phyloP scores from a whole-genome alignment of 2,888 invertebrate genomes.

The Drosophila algonquin region DNA sequence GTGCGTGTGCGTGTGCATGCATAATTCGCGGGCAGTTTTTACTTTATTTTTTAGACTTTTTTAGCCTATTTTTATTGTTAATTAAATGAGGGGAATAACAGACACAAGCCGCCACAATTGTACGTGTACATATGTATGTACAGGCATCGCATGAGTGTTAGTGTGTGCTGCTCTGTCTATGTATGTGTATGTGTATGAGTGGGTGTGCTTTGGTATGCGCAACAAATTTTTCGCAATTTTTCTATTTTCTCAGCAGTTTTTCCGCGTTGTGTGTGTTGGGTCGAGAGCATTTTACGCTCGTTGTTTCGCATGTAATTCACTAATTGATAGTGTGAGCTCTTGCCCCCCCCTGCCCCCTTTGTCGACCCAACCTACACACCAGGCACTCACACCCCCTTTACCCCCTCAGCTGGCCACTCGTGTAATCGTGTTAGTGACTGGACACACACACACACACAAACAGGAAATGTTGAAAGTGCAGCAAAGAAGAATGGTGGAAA shows the following conservation, averaged over 20 bases:
- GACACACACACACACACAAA: constrained; percentile 33
- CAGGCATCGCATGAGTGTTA: constrained; percentile 4
- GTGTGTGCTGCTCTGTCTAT: constrained; percentile 9
- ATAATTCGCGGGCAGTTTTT: constrained; percentile 73
- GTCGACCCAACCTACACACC: background rate
- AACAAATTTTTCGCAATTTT: constrained; percentile 47
- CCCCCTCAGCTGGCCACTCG: constrained; percentile 50
- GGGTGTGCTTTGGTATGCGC: constrained; percentile 32
- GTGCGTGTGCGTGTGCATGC: constrained; percentile 49
- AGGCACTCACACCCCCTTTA: too few species aligned
- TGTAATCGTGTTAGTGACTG: constrained; percentile 72
- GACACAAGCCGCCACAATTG: constrained; percentile 29
- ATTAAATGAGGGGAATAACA: constrained; percentile 80
- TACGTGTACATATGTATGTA: constrained; percentile 24
- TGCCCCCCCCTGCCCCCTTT: constrained; percentile 30
- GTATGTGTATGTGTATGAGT: constrained; percentile 8
- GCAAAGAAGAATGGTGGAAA: constrained; percentile 13
- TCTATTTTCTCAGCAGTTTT: constrained; percentile 54
- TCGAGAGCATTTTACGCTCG: constrained; percentile 67
- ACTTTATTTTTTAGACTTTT: constrained; percentile 77
- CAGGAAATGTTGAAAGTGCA: constrained; percentile 28
- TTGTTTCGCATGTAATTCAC: constrained; percentile 74
- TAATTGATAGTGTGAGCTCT: constrained; percentile 77
- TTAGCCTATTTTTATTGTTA: constrained; percentile 83
- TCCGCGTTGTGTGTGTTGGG: constrained; percentile 28